phyloP scores from a whole-genome alignment of 1,140 invertebrate genomes.

The Antheraea mylitta region DNA sequence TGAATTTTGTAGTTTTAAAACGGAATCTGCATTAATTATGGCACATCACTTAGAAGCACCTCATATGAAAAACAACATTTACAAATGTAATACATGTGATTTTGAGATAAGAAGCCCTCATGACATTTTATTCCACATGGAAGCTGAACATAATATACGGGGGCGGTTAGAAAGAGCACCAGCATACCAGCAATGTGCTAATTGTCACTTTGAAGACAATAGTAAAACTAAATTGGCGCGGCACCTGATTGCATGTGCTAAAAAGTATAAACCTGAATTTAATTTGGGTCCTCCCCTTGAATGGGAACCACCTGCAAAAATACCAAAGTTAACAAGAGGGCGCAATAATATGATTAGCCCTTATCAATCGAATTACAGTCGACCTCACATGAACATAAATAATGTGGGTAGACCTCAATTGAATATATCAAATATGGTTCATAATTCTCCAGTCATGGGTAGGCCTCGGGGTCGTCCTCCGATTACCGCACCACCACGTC shows the following conservation, averaged over 20 bases:
- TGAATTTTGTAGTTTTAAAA: slow-evolving; percentile 95
- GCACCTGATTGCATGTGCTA: slow-evolving; percentile 92
- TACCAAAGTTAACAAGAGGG: slow-evolving; percentile 83
- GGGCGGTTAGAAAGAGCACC: slow-evolving; percentile 91
- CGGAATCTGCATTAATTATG: slow-evolving; percentile 93
- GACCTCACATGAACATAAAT: slow-evolving; percentile 56
- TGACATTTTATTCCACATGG: slow-evolving; percentile 95
- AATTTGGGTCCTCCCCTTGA: slow-evolving; percentile 91
- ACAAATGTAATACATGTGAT: slow-evolving; percentile 93
- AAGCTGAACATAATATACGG: slow-evolving; percentile 91
- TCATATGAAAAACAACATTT: slow-evolving; percentile 93
- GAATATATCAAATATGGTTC: slow-evolving; percentile 44
- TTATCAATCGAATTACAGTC: slow-evolving; percentile 58
- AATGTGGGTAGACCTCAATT: slow-evolving; percentile 56
- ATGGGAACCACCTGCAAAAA: slow-evolving; percentile 95
- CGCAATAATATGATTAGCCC: slow-evolving; percentile 66
- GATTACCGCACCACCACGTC: slow-evolving; percentile 44
- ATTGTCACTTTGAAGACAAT: slow-evolving; percentile 97
- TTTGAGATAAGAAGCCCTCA: slow-evolving; percentile 91
- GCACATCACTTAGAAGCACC: slow-evolving; percentile 95
- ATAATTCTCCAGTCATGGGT: slow-evolving; percentile 53
- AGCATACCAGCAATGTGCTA: slow-evolving; percentile 94
- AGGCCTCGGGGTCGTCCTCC: slow-evolving; percentile 66
- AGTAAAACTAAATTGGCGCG: slow-evolving; percentile 94
- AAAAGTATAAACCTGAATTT: slow-evolving; percentile 93